Base-by-base conservation (phyloP, 2,113 vertebrate genomes). In the Dasyprocta punctata region DNA sequence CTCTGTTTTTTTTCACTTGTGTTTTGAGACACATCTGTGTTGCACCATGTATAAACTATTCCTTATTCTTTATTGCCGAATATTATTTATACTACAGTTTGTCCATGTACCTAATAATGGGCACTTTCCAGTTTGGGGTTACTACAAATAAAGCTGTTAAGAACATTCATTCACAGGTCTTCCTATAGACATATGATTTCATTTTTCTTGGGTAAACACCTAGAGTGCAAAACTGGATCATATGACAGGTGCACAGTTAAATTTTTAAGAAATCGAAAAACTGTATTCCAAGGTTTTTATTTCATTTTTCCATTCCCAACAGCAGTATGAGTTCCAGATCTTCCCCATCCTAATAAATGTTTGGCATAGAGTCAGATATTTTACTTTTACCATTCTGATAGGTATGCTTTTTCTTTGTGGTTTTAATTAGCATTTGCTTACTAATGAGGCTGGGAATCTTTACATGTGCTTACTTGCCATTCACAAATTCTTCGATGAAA, bases 401-500 rank as follows among this genome's bases (percentile, higher is more conserved):
- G 24, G 11, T 87, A 58, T 73, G 41, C 60, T 44, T 94, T 92
- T 60, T 89, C 82, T 11, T 20, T 73, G 75, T 78, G 65, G 38
- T 77, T 94, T 86, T 60, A 71, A 93, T 96, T 94, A 92, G 63
- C 71, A 77, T 92, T 73, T 94, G 49, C 33, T 86, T 92, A 28
- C 58, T 82, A 83, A 65, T 78, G 41, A 96, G 85, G 61, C 56
- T 91, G 63, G 85, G 65, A 6, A 75, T 44, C 54, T 26, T 88
- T 96, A 82, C 28, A 86, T 78, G 38, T 84, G 44, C 36, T 73
- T 91, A 73, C 54, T 85, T 96, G 56, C 49, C 78, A 82, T 69
- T 69, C 78, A 82, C 3, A 85, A 82, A 77, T 49, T 47, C 90
- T 90, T 90, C 17, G 16, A 20, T 1, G 17, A 56, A 56, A 54